A percentile compares a stretch with the other conserved stretches of the same genome.
phyloP scores from a whole-genome alignment of 2,113 vertebrate species.

The Lanius ludovicianus region DNA sequence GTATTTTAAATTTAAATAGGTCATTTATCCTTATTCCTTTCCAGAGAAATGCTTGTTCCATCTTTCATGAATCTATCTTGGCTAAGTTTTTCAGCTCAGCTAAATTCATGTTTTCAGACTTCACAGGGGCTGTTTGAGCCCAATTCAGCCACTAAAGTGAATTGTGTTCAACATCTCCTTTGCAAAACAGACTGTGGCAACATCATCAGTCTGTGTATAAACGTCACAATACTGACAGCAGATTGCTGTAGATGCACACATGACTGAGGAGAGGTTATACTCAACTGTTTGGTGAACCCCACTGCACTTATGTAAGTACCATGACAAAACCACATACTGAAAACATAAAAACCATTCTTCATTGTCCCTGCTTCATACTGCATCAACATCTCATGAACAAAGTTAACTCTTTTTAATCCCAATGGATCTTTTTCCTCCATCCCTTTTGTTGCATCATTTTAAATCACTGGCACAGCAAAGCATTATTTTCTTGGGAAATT shows the following conservation, averaged over 20 bases:
- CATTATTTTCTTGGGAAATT: neutral
- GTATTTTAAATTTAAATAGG: neutral
- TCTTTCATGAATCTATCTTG: neutral
- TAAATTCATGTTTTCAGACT: neutral
- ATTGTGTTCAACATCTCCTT: neutral
- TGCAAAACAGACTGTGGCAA: neutral
- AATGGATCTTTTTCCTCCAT: neutral
- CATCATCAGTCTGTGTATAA: neutral
- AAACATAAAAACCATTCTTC: neutral
- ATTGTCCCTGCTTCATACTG: neutral
- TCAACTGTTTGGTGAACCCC: neutral
- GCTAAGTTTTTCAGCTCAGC: neutral
- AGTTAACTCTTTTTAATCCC: neutral
- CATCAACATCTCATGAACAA: neutral
- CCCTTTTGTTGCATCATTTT: neutral
- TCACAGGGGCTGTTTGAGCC: accelerated
- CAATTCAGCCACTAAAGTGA: neutral
- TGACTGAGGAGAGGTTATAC: neutral
- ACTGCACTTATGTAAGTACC: accelerated
- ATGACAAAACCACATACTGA: neutral
- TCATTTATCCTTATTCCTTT: neutral
- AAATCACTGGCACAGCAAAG: neutral
- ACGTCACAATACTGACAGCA: neutral
- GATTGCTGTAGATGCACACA: neutral
- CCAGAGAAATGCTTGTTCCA: neutral